These are phyloP conservation scores for Penaeus vannamei DNA, from an alignment of 1,140 invertebrate genomes.

Conservation along the genomic window DNA sequence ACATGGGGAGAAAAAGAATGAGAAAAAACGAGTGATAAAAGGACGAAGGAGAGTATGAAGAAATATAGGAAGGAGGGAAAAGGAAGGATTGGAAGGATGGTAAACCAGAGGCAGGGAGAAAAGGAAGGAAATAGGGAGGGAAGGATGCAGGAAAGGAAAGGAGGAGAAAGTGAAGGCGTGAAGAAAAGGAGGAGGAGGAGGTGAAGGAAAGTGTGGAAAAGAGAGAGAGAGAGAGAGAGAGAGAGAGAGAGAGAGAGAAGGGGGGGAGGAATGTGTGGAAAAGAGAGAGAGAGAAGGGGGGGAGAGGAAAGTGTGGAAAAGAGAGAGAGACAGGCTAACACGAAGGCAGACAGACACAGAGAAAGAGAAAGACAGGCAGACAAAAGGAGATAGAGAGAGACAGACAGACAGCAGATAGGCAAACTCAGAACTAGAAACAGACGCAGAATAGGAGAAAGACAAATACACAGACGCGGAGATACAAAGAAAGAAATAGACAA, in stretches of 20 bases:
- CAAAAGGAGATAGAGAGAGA: too few relatives aligned
- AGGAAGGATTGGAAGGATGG: background rate
- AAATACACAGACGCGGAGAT: too few relatives aligned
- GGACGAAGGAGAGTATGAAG: background rate
- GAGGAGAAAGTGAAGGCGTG: background rate
- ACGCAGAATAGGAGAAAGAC: too few relatives aligned
- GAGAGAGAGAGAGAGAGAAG: too few relatives aligned
- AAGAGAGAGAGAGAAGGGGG: background rate
- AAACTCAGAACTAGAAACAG: too few relatives aligned
- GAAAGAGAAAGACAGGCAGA: background rate
- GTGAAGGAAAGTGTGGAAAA: background rate
- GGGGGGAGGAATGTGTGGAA: background rate
- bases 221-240: too few relatives aligned
- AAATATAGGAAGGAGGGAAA: background rate
- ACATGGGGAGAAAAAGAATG: too few relatives aligned
- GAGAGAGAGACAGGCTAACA: background rate
- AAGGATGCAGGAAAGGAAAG: background rate
- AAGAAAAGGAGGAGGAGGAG: background rate
- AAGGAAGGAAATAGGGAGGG: background rate
- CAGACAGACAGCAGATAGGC: too few relatives aligned
- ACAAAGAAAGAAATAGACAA: too few relatives aligned
- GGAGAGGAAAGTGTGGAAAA: background rate
- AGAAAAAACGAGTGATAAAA: too few relatives aligned
- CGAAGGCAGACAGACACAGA: background rate
- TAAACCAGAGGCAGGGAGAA: background rate